Percentiles rank a stretch among this genome's conserved stretches.
phyloP scores from a whole-genome alignment of 2,113 vertebrate genomes.

The Hyperopisus bebe region DNA sequence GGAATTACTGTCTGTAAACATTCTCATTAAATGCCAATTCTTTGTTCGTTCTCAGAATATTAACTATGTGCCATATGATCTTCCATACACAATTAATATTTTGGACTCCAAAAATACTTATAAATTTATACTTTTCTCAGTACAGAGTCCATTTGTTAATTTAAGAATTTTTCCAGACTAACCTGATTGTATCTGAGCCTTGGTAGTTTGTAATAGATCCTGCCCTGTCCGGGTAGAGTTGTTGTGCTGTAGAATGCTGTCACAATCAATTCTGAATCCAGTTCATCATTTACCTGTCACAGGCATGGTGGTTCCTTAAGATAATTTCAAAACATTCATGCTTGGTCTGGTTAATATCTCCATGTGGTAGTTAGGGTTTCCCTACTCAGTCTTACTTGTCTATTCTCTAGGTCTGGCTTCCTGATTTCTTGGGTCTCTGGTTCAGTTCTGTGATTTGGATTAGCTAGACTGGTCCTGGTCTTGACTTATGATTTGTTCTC shows the following conservation, averaged over 20 bases:
- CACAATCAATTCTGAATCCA: neutral
- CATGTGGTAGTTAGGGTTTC: neutral
- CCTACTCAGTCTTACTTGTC: neutral
- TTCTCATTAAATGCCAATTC: neutral
- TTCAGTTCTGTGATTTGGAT: neutral
- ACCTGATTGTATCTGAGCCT: conserved; percentile 30
- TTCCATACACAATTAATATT: neutral
- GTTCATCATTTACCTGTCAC: neutral
- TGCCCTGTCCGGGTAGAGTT: neutral
- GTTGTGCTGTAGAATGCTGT: neutral
- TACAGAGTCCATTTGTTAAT: conserved; percentile 19
- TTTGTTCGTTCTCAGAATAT: neutral
- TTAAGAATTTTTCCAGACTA: neutral
- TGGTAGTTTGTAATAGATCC: conserved; percentile 40
- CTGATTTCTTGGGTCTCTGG: neutral
- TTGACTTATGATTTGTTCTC: neutral
- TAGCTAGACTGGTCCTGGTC: neutral
- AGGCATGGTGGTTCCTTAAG: neutral
- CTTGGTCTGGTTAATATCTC: neutral
- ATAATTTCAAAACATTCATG: neutral
- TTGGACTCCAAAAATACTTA: neutral
- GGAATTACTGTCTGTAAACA: neutral
- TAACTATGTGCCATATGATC: neutral
- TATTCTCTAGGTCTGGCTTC: neutral
- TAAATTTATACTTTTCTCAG: conserved; percentile 11